phyloP scores from a whole-genome alignment of 2,888 invertebrate species.

The Eledona agricola region DNA sequence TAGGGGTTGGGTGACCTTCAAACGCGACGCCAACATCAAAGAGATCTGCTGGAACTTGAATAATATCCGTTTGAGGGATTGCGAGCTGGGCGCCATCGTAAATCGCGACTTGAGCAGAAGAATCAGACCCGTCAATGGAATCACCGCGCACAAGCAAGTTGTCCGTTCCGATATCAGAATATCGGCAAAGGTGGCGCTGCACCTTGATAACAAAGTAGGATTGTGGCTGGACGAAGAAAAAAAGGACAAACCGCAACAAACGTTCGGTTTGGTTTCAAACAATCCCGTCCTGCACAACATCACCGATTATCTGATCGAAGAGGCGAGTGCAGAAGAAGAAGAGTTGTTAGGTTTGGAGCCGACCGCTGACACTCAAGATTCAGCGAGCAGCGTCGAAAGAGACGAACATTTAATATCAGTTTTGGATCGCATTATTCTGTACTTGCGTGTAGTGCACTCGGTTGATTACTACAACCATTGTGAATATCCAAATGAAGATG shows the following conservation, averaged over 20 bases:
- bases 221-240: conserved; percentile 74
- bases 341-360: conserved; percentile 81
- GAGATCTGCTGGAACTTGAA: conserved; percentile 99
- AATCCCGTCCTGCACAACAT: conserved; percentile 97
- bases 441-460: conserved; percentile 96
- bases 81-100: conserved; percentile 93
- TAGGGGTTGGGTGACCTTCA: conserved; percentile 98
- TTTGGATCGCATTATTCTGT: conserved; percentile 83
- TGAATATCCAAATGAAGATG: conserved; percentile 99
- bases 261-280: conserved; percentile 78
- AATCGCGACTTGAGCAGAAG: conserved; percentile 96
- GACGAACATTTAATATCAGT: conserved; percentile 79
- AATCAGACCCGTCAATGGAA: conserved; percentile 90
- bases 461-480: conserved; percentile 99
- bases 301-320: conserved; percentile 97
- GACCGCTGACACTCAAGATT: conserved; percentile 61
- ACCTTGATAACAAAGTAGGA: conserved; percentile 84
- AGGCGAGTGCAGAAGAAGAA: conserved; percentile 98
- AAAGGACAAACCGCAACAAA: conserved; percentile 61
- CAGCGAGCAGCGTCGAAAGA: conserved; percentile 69
- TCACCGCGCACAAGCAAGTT: conserved; percentile 88
- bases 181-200: conserved; percentile 89
- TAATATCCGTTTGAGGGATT: conserved; percentile 89
- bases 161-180: conserved; percentile 91
- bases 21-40: conserved; percentile 96